Conservation (phyloP, 2,888 invertebrate species). For the Desoria tigrina region DNA sequence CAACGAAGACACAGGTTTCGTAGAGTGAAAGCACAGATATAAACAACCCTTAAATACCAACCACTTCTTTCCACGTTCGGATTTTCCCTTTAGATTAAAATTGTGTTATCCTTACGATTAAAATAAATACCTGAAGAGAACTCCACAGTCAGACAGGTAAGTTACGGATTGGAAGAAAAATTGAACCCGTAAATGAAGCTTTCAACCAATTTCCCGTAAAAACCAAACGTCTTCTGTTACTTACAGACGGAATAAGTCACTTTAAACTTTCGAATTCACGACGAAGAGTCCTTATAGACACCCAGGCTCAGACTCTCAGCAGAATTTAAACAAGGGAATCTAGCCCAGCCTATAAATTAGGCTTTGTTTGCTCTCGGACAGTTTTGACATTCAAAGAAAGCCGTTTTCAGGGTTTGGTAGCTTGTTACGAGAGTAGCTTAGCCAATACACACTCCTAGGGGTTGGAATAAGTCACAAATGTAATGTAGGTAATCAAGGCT, state of each 20-base stretch:
- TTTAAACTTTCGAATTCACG: constrained; percentile 6
- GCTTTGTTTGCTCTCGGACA: constrained; percentile 16
- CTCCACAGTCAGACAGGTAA: constrained; percentile 13
- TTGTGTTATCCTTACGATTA: constrained; percentile 5
- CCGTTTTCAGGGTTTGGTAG: not conserved
- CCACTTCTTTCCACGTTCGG: not conserved
- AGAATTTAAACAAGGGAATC: constrained; percentile 19
- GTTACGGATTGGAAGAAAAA: not conserved
- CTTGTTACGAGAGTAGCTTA: not conserved
- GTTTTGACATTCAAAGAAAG: constrained; percentile 17
- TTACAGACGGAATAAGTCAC: not conserved
- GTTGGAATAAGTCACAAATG: constrained; percentile 1
- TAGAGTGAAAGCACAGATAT: no score
- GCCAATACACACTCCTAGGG: not conserved
- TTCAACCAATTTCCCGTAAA: not conserved
- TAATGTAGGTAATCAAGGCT: constrained; percentile 10
- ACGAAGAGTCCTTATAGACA: not conserved
- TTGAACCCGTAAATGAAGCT: not conserved
- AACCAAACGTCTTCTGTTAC: not conserved
- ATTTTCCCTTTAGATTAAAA: not conserved
- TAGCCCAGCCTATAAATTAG: constrained; percentile 16
- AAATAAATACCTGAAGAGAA: constrained; percentile 20
- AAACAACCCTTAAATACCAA: no score
- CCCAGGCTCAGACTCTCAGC: not conserved
- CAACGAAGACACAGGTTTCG: no score